phyloP scores from a whole-genome alignment of 2,888 invertebrate species.

The Maniola hyperantus region DNA sequence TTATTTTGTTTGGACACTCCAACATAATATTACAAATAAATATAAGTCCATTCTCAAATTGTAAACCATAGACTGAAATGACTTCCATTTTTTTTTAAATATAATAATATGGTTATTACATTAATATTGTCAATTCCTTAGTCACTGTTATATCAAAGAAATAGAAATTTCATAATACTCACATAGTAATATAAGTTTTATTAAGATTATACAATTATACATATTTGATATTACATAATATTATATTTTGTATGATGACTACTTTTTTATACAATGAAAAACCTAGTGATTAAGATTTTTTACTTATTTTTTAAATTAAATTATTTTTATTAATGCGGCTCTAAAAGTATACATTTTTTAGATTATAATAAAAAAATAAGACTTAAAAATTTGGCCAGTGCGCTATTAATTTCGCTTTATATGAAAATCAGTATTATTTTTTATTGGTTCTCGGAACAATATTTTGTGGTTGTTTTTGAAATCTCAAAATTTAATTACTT shows the following conservation, averaged over 20 bases:
- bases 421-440: constrained; percentile 12
- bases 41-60: not conserved
- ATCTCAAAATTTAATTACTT: not conserved
- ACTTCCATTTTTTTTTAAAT: constrained; percentile 10
- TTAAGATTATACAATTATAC: not conserved
- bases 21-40: not conserved
- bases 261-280: too few species aligned
- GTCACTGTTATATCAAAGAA: constrained; percentile 5
- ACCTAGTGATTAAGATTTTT: too few species aligned
- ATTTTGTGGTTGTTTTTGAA: not conserved
- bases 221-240: not conserved
- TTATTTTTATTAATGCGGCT: too few species aligned
- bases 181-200: not conserved
- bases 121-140: not conserved
- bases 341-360: too few species aligned
- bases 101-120: not conserved
- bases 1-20: too few species aligned
- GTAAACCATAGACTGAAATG: constrained; percentile 18
- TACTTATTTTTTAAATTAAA: too few species aligned
- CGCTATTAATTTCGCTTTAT: constrained; percentile 4
- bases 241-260: too few species aligned
- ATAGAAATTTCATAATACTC: constrained; percentile 2
- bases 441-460: not conserved
- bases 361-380: not conserved
- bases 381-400: not conserved